Conservation (phyloP, 2,888 invertebrate genomes). For the Timandra comae region DNA sequence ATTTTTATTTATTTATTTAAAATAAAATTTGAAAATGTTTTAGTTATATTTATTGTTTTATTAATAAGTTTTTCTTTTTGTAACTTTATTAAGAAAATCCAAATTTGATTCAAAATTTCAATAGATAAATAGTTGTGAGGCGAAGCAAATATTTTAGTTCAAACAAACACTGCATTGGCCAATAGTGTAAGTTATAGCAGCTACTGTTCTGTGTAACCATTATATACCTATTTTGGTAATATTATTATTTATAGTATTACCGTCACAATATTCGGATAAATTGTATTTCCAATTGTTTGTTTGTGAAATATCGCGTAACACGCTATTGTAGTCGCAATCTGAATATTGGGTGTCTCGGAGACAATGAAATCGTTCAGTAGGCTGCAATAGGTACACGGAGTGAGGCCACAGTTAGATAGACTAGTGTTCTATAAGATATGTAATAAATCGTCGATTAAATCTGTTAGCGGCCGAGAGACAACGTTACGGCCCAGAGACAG, state of each 20-base stretch:
- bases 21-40: too few species aligned
- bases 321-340: constrained; percentile 4
- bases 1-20: too few species aligned
- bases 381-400: neutral
- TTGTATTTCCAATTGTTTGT: constrained; percentile 13
- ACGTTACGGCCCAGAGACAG: constrained; percentile 29
- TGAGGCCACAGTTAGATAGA: constrained; percentile 13
- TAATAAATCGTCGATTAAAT: constrained; percentile 47
- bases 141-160: too few species aligned
- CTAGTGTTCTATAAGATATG: constrained; percentile 36
- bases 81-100: too few species aligned
- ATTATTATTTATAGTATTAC: constrained; percentile 2
- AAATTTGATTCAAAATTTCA: too few species aligned
- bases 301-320: constrained; percentile 16
- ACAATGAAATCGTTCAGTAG: neutral
- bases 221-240: too few species aligned
- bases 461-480: constrained; percentile 35
- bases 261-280: constrained; percentile 18
- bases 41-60: too few species aligned
- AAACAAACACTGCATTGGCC: too few species aligned
- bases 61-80: too few species aligned
- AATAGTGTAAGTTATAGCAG: too few species aligned
- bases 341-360: neutral
- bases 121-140: too few species aligned
- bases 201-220: too few species aligned